Base-by-base conservation (phyloP, 2,113 vertebrate species). In the Syngnathus typhle region DNA sequence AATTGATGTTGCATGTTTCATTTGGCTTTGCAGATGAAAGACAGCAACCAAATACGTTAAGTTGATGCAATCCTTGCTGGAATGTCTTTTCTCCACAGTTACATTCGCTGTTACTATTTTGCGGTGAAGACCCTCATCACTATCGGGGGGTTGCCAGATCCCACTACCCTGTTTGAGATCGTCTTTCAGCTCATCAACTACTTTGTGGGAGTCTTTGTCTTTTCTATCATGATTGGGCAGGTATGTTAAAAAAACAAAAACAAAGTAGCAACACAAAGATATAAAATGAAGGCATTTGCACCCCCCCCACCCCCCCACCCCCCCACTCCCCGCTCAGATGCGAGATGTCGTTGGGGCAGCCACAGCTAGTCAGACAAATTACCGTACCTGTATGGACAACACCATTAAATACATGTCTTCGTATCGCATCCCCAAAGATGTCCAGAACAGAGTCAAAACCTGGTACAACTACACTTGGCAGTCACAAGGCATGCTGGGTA, bases 381-480 rank as follows among this genome's bases (percentile, higher is more conserved):
- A 98, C 70, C 90, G 96, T 72, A 93, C 87, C 72, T 98, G 95
- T 75, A 92, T 99, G 95, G 97, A 99, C 88, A 95, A 91, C 78
- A 98, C 97, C 0, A 93, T 97, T 1, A 96, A 95, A 83, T 99
- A 99, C 79, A 99, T 99, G 97, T 92, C 92, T 76, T 94, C 93
- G 64, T 98, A 98, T 83, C 94, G 74, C 81, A 99, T 99, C 75
- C 95, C 97, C 32, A 92, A 69, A 74, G 80, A 90, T 0, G 94
- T 98, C 37, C 97, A 99, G 89, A 95, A 94, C 78, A 88, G 96
- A 0, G 95, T 99, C 82, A 97, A 97, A 81, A 96, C 91, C 15
- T 98, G 97, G 97, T 99, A 99, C 0, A 96, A 98, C 79, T 98
- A 97, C 86, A 98, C 97, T 0, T 98, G 96, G 97, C 93, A 96